Evolutionary conservation across 2,797 vertebrate species (phyloP), one percentile per base, ranked within the genome.

Genomic region (Coregonus sp.): DNA sequence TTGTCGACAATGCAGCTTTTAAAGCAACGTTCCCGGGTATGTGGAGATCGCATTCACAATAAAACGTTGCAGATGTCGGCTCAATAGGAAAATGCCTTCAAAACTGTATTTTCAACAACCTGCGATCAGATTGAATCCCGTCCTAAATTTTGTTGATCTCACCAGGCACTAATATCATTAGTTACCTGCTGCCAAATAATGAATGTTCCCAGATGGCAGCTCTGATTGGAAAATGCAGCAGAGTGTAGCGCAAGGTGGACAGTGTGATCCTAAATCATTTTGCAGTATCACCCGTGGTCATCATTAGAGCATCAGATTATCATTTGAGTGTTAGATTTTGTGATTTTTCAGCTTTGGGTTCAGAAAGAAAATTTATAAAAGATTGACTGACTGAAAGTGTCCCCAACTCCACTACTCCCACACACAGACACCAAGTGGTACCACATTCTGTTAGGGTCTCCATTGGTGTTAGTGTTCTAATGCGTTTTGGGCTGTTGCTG

Each of bases 401-500:
- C 29, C 65, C 25, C 50, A 37, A 31, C 20, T 63, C 68, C 47
- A 33, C 52, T 35, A 29, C 72, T 59, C 16, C 9, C 5, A 73
- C 33, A 54, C 31, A 40, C 16, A 66, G 63, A 35, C 51, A 72
- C 15, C n/a, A 52, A 74, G 18, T 35, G 47, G 61, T 18, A 56
- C 35, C 11, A 31, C 71, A 74, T 71, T 78, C 56, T 77, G 52
- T 75, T n/a, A 40, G 65, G 72, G 31, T 75, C 73, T 78, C 72
- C 6, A 66, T 25, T 75, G 29, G 72, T 37, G 4, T 75, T 40
- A 77, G 67, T 78, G 65, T 78, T 56, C 71, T 77, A 40, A 73
- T 80, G 50, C 73, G 77, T 77, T 63, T 59, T 59, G 75, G 73
- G 51, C 25, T 70, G 80, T 74, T 80, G 56, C 67, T 72, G 75